Evolutionary conservation across 2,113 vertebrate species (phyloP).

Genomic region (Poeciliopsis prolifica): DNA sequence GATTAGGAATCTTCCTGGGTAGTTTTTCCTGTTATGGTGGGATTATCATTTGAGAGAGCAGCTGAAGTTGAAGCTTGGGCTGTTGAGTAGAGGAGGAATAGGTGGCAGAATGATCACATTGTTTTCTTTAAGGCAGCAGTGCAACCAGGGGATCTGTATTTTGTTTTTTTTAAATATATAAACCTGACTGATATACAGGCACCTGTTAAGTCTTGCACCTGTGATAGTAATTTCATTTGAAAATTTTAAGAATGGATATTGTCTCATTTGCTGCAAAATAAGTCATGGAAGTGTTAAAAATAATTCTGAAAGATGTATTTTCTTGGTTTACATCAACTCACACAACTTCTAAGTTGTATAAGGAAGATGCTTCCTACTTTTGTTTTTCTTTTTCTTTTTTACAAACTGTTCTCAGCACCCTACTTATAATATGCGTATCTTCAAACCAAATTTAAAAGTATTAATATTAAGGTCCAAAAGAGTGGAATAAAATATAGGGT

Average conservation of each 20-base stretch:
- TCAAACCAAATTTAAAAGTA: background rate
- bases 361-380: background rate
- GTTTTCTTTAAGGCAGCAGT: constrained; percentile 11
- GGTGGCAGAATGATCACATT: background rate
- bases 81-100: constrained; percentile 2
- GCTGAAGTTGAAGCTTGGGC: constrained; percentile 4
- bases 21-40: background rate
- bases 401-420: background rate
- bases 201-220: constrained; percentile 26
- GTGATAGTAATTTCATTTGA: background rate
- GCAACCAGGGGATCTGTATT: constrained; percentile 5
- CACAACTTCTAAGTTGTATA: background rate
- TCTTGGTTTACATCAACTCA: background rate
- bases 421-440: background rate
- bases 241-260: background rate
- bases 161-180: constrained; percentile 3
- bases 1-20: background rate
- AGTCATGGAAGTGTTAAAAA: background rate
- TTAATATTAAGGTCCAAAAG: background rate
- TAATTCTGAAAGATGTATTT: background rate
- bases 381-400: background rate
- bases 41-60: constrained; percentile 1
- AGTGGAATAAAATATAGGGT: background rate
- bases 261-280: background rate
- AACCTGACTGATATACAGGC: constrained; percentile 10